These are phyloP conservation scores for Dascyllus trimaculatus DNA, from an alignment of 2,113 vertebrate genomes.

Conservation along the genomic window DNA sequence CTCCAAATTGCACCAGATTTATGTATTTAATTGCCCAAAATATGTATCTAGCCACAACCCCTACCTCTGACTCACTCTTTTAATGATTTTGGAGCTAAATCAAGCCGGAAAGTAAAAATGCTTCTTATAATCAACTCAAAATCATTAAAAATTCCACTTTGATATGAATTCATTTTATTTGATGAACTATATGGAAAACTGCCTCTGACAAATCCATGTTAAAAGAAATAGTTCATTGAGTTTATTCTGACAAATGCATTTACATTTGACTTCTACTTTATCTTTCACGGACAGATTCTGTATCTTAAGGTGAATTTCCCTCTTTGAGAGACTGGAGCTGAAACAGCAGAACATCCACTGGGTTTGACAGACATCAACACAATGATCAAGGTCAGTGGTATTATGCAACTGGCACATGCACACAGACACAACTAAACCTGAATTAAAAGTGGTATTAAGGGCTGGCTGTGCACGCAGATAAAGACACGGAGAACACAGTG, in stretches of 20 bases:
- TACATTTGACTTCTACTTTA: neutral
- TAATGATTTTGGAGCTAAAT: neutral
- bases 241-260: neutral
- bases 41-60: neutral
- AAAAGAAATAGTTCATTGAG: too few species aligned
- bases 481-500: neutral
- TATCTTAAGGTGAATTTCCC: neutral
- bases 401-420: neutral
- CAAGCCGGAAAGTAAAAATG: neutral
- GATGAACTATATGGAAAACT: neutral
- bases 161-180: neutral
- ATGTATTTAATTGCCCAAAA: neutral
- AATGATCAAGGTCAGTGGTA: conserved; percentile 46
- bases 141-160: neutral
- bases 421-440: conserved; percentile 8
- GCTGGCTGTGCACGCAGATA: neutral
- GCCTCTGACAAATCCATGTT: too few species aligned
- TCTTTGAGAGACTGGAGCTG: neutral
- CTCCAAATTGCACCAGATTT: too few species aligned
- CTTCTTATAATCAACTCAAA: too few species aligned
- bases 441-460: conserved; percentile 17
- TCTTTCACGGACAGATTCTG: neutral
- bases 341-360: conserved; percentile 16
- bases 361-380: conserved; percentile 51
- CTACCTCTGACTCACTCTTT: neutral